A percentile compares a stretch with the other conserved stretches of the same genome.
These are phyloP conservation scores for Chionodraco myersi DNA, from an alignment of 2,113 vertebrate species.

Conservation along the genomic window DNA sequence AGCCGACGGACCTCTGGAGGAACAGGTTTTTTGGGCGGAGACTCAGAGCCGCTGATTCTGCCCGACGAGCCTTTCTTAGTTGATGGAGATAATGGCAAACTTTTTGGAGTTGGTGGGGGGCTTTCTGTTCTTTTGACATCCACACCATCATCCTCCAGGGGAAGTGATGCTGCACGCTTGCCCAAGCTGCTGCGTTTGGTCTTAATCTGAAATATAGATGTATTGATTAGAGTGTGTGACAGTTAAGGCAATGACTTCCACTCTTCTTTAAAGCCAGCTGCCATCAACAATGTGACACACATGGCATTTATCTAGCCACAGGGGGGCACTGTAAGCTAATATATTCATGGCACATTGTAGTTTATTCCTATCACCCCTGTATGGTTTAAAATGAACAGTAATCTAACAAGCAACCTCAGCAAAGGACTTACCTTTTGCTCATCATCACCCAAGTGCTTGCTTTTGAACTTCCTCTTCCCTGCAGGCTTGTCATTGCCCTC, in stretches of 20 bases:
- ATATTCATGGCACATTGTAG: conserved; percentile 28
- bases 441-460: conserved; percentile 92
- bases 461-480: conserved; percentile 99
- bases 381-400: not conserved
- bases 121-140: conserved; percentile 79
- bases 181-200: conserved; percentile 77
- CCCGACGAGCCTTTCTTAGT: conserved; percentile 82
- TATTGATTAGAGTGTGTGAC: conserved; percentile 39
- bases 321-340: conserved; percentile 79
- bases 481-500: conserved; percentile 92
- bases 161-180: conserved; percentile 70
- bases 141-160: conserved; percentile 62
- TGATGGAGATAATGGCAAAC: conserved; percentile 66
- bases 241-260: conserved; percentile 18
- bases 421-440: conserved; percentile 88
- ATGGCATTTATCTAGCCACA: conserved; percentile 67
- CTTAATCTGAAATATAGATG: conserved; percentile 74
- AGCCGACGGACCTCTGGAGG: conserved; percentile 94
- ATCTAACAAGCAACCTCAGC: conserved; percentile 8
- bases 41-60: conserved; percentile 80
- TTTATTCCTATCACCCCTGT: not conserved
- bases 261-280: conserved; percentile 41
- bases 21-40: conserved; percentile 80
- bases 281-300: conserved; percentile 15
- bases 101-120: conserved; percentile 76